Base-by-base conservation (phyloP, 2,888 invertebrate species). In the Rhingia campestris region DNA sequence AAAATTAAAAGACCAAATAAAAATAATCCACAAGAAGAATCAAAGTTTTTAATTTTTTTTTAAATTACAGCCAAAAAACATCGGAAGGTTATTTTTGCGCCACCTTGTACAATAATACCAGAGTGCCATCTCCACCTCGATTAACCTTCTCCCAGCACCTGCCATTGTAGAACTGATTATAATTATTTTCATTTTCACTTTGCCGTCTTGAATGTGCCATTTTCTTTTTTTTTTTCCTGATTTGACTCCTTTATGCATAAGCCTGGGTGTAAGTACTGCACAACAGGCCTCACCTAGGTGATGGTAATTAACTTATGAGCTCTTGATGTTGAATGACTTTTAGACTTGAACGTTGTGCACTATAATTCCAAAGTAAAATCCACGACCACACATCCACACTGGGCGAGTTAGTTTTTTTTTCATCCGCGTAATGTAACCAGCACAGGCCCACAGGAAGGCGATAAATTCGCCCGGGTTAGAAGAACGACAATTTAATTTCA, bases 401-500 rank as follows among this genome's bases (percentile, higher is more conserved):
- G 35, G 22, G 35, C 47, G 14, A n/a, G 43, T 4, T 9, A 41
- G 0, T 51, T 30, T 32, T 7, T 33, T 30, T 35, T 9, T 33
- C 54, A 47, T 58, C n/a, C 30, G 45, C 66, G 67, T 67, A 61
- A 80, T 73, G 80, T 22, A 22, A 22, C 22, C 22, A 22, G 41
- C 9, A 56, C 35, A 56, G 32, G 37, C 45, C 45, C 41, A 61
- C 51, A 70, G 66, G 59, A 72, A 70, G 66, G 59, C 59, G 81
- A 72, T 72, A 72, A 72, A 47, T 75, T 70, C 41, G 49, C 56
- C 32, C 45, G 47, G 63, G 49, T 58, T 45, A 54, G 54, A 70
- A 35, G 41, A 61, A 59, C 66, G 66, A 51, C 59, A 84, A 74
- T 79, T 70, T 74, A 74, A 84, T 84, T 74, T 79, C 59, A 59